These are phyloP conservation scores for Aphidius gifuensis DNA, from an alignment of 1,140 invertebrate species.

Conservation along the genomic window DNA sequence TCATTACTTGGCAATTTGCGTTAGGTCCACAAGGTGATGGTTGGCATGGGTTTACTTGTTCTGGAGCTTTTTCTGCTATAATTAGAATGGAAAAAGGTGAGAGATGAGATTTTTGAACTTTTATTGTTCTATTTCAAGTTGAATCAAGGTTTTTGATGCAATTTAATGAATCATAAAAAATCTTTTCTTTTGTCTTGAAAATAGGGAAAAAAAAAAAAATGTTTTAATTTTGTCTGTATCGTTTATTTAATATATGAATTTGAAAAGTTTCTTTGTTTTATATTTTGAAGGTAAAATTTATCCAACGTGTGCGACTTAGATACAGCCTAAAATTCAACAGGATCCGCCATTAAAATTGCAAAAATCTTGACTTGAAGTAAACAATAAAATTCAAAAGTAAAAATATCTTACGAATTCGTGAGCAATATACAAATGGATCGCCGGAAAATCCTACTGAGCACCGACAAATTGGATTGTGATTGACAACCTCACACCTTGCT, in stretches of 20 bases:
- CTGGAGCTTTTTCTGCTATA: slow-evolving; percentile 32
- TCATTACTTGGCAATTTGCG: slow-evolving; percentile 53
- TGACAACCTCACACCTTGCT: slow-evolving; percentile 47
- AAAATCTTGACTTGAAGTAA: too few species aligned
- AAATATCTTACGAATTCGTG: slow-evolving; percentile 37
- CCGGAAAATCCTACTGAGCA: slow-evolving; percentile 61
- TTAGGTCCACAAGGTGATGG: slow-evolving; percentile 59
- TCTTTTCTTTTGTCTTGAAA: too few species aligned
- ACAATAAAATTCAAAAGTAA: not conserved
- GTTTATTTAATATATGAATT: too few species aligned
- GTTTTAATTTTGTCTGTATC: too few species aligned
- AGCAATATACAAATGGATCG: slow-evolving; percentile 57
- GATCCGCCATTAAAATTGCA: too few species aligned
- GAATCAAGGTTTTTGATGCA: not conserved
- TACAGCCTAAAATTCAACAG: too few species aligned
- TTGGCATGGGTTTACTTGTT: slow-evolving; percentile 55
- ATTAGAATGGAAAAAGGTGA: too few species aligned
- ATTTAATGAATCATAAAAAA: too few species aligned
- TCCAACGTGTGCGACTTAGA: too few species aligned
- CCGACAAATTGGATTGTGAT: slow-evolving; percentile 58
- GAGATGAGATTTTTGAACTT: slow-evolving; percentile 19
- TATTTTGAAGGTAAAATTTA: too few species aligned
- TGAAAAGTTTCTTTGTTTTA: too few species aligned
- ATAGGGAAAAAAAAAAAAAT: not conserved
- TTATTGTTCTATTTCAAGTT: slow-evolving; percentile 28